These are phyloP conservation scores for Stomatorhinus ivindoensis DNA, from an alignment of 2,113 vertebrate species.

Conservation along the genomic window DNA sequence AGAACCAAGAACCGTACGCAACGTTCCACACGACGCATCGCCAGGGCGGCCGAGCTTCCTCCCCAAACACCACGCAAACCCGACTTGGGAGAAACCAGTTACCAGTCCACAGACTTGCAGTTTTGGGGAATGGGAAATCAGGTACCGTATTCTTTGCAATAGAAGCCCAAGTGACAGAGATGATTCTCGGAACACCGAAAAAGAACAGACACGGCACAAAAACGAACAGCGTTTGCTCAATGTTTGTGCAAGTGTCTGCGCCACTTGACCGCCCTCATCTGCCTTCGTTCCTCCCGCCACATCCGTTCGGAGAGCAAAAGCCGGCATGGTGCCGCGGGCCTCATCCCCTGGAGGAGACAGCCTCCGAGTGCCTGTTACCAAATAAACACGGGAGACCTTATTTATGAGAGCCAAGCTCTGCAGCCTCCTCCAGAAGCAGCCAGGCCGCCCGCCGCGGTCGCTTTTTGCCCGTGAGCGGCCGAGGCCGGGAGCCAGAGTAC, in stretches of 20 bases:
- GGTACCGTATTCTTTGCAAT: not conserved
- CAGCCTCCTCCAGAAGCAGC: not conserved
- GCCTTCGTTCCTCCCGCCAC: not conserved
- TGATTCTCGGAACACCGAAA: not conserved
- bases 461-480: not conserved
- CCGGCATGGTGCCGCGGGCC: not conserved
- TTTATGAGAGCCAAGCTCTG: constrained; percentile 19
- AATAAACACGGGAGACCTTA: constrained; percentile 29
- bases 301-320: constrained; percentile 27
- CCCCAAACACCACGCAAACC: not conserved
- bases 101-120: not conserved
- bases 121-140: not conserved
- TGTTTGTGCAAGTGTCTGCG: not conserved
- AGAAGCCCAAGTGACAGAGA: not conserved
- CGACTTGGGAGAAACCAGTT: not conserved
- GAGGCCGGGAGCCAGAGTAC: not conserved
- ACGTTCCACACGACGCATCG: not conserved
- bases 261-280: constrained; percentile 2
- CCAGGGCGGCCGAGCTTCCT: not conserved
- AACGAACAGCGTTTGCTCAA: not conserved
- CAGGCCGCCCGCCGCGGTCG: not conserved
- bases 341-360: constrained; percentile 1
- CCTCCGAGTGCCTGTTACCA: constrained; percentile 21
- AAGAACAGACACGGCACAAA: not conserved
- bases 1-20: not conserved